Evolutionary conservation across 1,140 invertebrate species (phyloP).

Genomic region (Propsilocerus akamusi): DNA sequence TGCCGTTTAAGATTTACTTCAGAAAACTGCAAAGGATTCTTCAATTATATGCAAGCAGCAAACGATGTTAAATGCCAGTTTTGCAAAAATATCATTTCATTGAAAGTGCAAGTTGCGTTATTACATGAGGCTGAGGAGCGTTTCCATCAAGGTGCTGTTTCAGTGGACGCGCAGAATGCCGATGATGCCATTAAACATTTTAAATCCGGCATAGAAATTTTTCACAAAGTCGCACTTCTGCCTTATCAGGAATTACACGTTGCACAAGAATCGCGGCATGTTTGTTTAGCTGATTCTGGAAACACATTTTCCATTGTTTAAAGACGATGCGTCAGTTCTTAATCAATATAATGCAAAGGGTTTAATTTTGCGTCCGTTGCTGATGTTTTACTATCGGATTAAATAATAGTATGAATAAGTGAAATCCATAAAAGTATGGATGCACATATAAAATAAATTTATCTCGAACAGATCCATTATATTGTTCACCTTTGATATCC

Average conservation of each 20-base stretch:
- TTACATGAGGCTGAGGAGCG: slow-evolving; percentile 29
- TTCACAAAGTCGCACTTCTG: slow-evolving; percentile 29
- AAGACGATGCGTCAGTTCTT: no score
- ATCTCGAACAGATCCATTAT: no score
- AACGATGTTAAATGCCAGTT: slow-evolving; percentile 29
- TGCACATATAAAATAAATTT: no score
- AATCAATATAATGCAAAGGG: no score
- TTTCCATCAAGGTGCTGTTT: slow-evolving; percentile 27
- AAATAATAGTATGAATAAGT: no score
- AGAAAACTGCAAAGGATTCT: slow-evolving; percentile 34
- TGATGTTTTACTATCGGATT: no score
- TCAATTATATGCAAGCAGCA: slow-evolving; percentile 24
- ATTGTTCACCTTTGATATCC: no score
- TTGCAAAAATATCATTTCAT: slow-evolving; percentile 30
- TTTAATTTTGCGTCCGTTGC: no score
- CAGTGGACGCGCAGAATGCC: slow-evolving; percentile 24
- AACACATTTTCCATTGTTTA: slow-evolving; percentile 11
- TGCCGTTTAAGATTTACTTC: slow-evolving; percentile 19
- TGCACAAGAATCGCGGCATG: slow-evolving; percentile 36
- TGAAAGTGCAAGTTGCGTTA: slow-evolving; percentile 25
- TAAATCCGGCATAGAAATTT: slow-evolving; percentile 27
- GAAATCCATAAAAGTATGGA: no score
- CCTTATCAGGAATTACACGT: slow-evolving; percentile 37
- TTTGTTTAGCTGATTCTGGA: slow-evolving; percentile 30
- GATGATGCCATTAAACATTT: slow-evolving; percentile 24